phyloP scores from a whole-genome alignment of 2,797 vertebrate species.

The Alauda arvensis region DNA sequence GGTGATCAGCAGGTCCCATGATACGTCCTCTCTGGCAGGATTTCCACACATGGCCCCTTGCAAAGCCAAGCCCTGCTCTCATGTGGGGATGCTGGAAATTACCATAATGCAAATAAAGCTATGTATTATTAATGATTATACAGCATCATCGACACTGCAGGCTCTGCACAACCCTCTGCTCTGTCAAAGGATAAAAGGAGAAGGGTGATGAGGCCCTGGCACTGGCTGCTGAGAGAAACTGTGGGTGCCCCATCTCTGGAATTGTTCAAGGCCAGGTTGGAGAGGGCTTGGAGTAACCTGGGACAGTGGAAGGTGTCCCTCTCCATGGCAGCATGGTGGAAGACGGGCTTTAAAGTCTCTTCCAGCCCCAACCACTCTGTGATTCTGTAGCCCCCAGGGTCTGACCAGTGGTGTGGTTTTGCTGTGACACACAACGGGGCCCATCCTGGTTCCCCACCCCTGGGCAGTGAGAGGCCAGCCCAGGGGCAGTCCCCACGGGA shows the following conservation, averaged over 20 bases:
- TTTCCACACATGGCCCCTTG: accelerated
- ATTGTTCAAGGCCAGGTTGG: neutral
- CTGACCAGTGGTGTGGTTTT: accelerated
- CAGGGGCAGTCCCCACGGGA: neutral
- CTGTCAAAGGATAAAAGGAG: neutral
- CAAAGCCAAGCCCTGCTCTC: neutral
- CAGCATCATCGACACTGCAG: neutral
- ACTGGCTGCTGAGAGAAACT: neutral
- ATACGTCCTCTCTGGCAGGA: neutral
- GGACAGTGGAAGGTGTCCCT: neutral
- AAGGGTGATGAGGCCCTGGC: neutral
- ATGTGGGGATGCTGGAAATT: neutral
- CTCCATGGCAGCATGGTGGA: neutral
- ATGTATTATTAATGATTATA: neutral
- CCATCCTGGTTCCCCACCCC: too few relatives aligned
- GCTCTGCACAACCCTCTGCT: neutral
- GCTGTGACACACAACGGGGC: accelerated
- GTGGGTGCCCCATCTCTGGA: neutral
- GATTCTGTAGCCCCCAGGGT: neutral
- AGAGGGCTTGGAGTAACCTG: neutral
- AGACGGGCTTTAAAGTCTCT: neutral
- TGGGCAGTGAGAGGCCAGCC: neutral
- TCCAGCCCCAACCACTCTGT: neutral
- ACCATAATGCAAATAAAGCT: neutral
- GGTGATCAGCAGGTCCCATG: neutral